Conservation (phyloP, 2,113 vertebrate genomes). For the Pseudonaja textilis region DNA sequence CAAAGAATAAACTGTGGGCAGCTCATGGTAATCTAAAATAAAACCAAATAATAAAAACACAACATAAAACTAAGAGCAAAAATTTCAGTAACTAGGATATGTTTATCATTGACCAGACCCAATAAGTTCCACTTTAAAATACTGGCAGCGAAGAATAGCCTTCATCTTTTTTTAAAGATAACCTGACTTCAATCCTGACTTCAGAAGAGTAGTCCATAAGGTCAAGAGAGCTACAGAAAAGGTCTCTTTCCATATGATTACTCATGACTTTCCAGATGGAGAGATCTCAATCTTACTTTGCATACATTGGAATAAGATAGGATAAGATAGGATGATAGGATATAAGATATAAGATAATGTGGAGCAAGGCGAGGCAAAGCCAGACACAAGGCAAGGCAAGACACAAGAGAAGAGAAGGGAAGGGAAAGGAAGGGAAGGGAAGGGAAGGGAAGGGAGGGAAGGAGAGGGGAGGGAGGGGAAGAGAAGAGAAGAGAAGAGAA, state of each 20-base stretch:
- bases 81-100: background rate
- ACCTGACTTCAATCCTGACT: background rate
- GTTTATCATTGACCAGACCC: background rate
- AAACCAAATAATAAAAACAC: background rate
- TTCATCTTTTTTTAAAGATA: background rate
- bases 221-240: background rate
- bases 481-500: too few relatives aligned
- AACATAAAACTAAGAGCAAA: background rate
- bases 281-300: background rate
- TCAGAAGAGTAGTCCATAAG: background rate
- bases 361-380: too few relatives aligned
- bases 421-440: too few relatives aligned
- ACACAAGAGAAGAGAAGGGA: too few relatives aligned
- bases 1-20: background rate
- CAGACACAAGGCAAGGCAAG: too few relatives aligned
- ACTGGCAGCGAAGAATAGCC: background rate
- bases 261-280: background rate
- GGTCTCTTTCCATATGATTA: background rate
- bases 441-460: too few relatives aligned
- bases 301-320: background rate
- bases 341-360: too few relatives aligned
- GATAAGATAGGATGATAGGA: too few relatives aligned
- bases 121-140: background rate
- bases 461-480: too few relatives aligned
- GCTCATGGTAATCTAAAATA: background rate